Percentiles rank a stretch among this genome's conserved stretches.
Conservation (phyloP, 2,888 invertebrate species). For the Caenorhabditis sp. region DNA sequence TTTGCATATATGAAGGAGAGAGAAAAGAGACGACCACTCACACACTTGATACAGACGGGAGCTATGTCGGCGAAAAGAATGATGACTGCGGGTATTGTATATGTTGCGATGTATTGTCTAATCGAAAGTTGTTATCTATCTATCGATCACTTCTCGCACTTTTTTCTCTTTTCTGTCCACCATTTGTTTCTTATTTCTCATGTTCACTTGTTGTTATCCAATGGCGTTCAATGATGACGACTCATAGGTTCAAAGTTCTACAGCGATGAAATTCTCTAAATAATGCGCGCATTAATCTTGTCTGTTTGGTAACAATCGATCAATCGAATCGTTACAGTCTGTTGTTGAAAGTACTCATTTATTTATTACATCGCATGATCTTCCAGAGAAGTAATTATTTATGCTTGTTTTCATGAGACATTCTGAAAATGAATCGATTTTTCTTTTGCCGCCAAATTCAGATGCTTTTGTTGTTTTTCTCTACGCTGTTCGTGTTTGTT, state of each 20-base stretch:
- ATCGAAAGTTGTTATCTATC: constrained; percentile 8
- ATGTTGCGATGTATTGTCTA: constrained; percentile 5
- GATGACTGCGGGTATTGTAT: neutral
- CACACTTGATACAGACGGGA: neutral
- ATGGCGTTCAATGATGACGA: neutral
- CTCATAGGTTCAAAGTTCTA: neutral
- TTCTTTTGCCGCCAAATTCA: neutral
- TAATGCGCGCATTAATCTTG: too few relatives aligned
- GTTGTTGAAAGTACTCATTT: too few relatives aligned
- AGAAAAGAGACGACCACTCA: constrained; percentile 1
- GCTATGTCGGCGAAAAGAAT: neutral
- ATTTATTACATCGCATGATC: too few relatives aligned
- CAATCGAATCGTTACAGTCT: too few relatives aligned
- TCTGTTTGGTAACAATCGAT: too few relatives aligned
- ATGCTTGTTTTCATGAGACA: neutral
- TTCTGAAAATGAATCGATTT: neutral
- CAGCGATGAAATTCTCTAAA: too few relatives aligned
- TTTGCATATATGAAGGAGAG: constrained; percentile 11
- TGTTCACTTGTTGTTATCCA: neutral
- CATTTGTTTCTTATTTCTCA: neutral
- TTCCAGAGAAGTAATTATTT: neutral
- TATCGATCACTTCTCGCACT: constrained; percentile 6
- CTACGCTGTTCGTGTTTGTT: neutral
- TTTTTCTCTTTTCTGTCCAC: constrained; percentile 3
- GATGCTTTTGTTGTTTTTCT: neutral